Percentiles rank a stretch among this genome's conserved stretches.
Conservation (phyloP, 2,797 vertebrate species). For the Pitangus sulphuratus region DNA sequence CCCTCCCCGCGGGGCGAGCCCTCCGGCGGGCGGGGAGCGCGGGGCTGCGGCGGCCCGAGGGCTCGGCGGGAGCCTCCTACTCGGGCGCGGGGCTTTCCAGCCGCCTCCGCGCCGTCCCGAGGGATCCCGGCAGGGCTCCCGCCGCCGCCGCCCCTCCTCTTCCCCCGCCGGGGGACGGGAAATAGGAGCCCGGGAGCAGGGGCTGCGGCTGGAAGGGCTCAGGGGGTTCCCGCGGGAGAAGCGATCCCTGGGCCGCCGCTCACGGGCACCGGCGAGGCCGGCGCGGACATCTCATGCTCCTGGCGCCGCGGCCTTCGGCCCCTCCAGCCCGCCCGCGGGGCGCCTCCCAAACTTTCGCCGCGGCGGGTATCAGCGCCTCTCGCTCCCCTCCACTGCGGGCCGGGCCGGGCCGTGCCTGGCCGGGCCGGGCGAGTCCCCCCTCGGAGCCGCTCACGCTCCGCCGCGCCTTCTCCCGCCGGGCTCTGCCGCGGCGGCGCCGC, state of each 20-base stretch:
- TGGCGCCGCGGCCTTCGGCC: neutral
- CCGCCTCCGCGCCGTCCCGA: neutral
- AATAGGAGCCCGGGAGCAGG: neutral
- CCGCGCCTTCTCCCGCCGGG: neutral
- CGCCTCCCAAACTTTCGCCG: neutral
- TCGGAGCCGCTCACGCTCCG: neutral
- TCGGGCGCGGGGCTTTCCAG: neutral
- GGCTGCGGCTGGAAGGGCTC: neutral
- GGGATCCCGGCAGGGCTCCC: neutral
- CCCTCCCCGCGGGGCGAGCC: neutral
- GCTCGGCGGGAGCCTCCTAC: neutral
- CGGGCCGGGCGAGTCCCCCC: neutral
- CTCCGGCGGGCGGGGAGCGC: neutral
- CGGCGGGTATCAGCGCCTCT: neutral
- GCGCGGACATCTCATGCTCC: conserved; percentile 14
- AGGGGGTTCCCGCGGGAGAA: neutral
- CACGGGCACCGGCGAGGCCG: neutral
- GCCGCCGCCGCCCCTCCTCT: neutral
- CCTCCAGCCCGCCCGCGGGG: neutral
- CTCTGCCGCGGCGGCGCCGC: neutral
- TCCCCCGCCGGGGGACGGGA: neutral
- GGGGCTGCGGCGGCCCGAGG: neutral
- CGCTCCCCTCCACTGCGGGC: neutral
- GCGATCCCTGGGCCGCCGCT: neutral
- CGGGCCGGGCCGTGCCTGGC: too few species aligned